These are phyloP conservation scores for Drosophila asahinai DNA, from an alignment of 1,140 invertebrate genomes.

Conservation along the genomic window DNA sequence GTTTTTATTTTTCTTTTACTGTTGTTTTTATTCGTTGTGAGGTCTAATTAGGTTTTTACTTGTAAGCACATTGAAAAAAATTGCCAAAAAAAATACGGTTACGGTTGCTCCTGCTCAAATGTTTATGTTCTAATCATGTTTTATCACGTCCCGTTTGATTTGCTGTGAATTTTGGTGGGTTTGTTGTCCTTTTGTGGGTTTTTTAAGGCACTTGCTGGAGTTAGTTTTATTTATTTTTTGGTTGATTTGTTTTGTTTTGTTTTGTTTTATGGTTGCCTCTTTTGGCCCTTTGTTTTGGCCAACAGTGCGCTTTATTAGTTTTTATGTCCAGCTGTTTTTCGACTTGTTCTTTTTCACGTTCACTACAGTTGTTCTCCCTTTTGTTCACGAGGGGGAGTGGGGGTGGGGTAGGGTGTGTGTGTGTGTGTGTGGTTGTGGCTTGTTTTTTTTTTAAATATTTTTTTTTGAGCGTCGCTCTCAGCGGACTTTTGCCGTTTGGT, in stretches of 20 bases:
- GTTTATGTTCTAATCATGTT: slow-evolving; percentile 11
- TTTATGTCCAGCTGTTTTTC: slow-evolving; percentile 45
- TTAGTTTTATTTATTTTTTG: slow-evolving; percentile 8
- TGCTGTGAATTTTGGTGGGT: slow-evolving; percentile 18
- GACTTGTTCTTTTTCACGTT: slow-evolving; percentile 29
- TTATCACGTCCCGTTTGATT: slow-evolving; percentile 10
- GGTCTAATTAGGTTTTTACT: slow-evolving; percentile 24
- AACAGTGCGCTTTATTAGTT: slow-evolving; percentile 29
- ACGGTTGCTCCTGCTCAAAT: slow-evolving; percentile 14
- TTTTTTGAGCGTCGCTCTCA: slow-evolving; percentile 65
- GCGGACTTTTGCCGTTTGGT: slow-evolving; percentile 72
- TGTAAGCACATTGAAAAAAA: slow-evolving; percentile 27
- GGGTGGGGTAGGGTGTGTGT: slow-evolving; percentile 10
- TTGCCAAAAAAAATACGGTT: neutral
- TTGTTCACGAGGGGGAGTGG: slow-evolving; percentile 1
- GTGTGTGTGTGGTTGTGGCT: slow-evolving; percentile 11
- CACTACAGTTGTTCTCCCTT: slow-evolving; percentile 25
- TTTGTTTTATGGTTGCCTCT: slow-evolving; percentile 19
- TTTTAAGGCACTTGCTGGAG: slow-evolving; percentile 60
- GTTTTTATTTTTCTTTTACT: slow-evolving; percentile 8
- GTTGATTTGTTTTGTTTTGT: slow-evolving; percentile 6
- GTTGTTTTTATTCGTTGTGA: neutral
- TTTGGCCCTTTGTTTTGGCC: slow-evolving; percentile 19
- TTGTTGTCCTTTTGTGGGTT: neutral
- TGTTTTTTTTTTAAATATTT: slow-evolving; percentile 6